These are phyloP conservation scores for Gymnothorax javanicus DNA, from an alignment of 2,797 vertebrate genomes.

Conservation along the genomic window DNA sequence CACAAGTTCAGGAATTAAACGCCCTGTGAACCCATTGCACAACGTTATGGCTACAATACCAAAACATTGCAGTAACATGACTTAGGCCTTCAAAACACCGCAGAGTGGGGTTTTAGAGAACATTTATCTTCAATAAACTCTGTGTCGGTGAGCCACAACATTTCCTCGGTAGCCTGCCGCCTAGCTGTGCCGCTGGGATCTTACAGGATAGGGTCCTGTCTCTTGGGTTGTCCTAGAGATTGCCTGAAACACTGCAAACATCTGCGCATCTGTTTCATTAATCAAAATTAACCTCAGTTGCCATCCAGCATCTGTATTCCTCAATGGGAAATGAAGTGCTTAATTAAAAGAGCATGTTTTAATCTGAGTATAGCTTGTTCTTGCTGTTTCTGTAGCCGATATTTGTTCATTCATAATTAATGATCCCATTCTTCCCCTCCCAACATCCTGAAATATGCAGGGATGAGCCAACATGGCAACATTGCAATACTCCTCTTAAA, in stretches of 20 bases:
- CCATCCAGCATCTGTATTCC: background rate
- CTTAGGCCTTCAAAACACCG: background rate
- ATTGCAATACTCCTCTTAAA: background rate
- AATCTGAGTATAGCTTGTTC: background rate
- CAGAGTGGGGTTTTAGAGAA: background rate
- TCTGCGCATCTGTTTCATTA: slow-evolving; percentile 17
- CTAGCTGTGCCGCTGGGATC: background rate
- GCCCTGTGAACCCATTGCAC: background rate
- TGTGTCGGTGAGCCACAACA: background rate
- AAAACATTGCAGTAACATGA: background rate
- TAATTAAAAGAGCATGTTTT: slow-evolving; percentile 7
- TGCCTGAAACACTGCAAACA: background rate
- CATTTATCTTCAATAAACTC: background rate
- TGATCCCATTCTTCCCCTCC: background rate
- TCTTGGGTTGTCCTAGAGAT: background rate
- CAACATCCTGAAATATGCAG: background rate
- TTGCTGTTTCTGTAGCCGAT: background rate
- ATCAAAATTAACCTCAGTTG: background rate
- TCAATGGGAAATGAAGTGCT: background rate
- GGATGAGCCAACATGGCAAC: background rate
- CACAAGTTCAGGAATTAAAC: background rate
- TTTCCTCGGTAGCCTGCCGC: background rate
- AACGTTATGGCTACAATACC: background rate
- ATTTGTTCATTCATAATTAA: background rate
- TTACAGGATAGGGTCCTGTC: slow-evolving; percentile 4